Evolutionary conservation across 2,113 vertebrate species (phyloP).

Genomic region (Phalacrocorax pelagicus): DNA sequence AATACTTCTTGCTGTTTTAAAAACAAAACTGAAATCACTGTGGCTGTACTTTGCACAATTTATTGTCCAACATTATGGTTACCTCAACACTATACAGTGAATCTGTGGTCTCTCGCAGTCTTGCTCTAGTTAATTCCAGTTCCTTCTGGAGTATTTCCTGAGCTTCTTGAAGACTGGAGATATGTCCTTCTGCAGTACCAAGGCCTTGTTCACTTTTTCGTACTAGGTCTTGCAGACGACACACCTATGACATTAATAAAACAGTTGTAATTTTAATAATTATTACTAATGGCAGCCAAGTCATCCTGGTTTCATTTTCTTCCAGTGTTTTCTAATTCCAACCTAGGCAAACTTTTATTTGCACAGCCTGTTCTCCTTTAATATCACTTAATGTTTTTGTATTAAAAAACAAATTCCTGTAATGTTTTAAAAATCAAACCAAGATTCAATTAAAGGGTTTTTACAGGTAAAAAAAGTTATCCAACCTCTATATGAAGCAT

Average conservation of each 20-base stretch:
- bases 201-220: slow-evolving; percentile 88
- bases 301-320: neutral
- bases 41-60: neutral
- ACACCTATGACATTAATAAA: slow-evolving; percentile 73
- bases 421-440: neutral
- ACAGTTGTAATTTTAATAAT: neutral
- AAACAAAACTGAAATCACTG: neutral
- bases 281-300: neutral
- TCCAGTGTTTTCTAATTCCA: neutral
- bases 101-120: slow-evolving; percentile 91
- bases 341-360: neutral
- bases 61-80: neutral
- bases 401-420: neutral
- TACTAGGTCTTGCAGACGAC: slow-evolving; percentile 85
- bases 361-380: neutral
- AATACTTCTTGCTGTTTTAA: neutral
- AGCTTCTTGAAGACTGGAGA: slow-evolving; percentile 89
- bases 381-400: neutral
- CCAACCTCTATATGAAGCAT: neutral
- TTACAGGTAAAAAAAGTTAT: neutral
- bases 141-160: slow-evolving; percentile 94
- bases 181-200: slow-evolving; percentile 87
- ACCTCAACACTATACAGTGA: slow-evolving; percentile 92
- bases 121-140: slow-evolving; percentile 86
- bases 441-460: neutral